These are phyloP conservation scores for Xyrauchen texanus DNA, from an alignment of 2,113 vertebrate species.

Conservation along the genomic window DNA sequence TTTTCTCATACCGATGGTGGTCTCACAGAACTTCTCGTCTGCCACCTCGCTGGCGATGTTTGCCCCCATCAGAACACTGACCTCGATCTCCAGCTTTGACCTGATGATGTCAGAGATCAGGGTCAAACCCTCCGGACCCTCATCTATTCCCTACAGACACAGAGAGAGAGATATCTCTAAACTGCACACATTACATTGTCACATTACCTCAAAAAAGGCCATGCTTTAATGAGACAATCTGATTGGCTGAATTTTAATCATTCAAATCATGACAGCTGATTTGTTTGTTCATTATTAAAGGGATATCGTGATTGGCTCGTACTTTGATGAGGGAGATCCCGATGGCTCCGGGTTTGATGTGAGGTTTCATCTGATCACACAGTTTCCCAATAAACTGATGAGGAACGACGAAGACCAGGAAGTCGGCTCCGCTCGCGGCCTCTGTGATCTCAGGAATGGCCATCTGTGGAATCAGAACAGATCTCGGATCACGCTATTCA, in stretches of 20 bases:
- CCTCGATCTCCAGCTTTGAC: conserved; percentile 82
- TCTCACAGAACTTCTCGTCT: conserved; percentile 86
- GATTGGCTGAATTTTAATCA: no score
- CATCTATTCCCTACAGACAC: conserved; percentile 76
- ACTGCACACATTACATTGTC: no score
- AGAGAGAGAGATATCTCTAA: not conserved
- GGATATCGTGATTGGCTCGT: not conserved
- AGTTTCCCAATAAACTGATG: conserved; percentile 79
- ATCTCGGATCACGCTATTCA: no score
- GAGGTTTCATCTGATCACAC: conserved; percentile 76
- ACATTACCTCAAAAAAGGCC: no score
- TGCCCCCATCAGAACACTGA: conserved; percentile 86
- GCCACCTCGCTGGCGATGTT: conserved; percentile 87
- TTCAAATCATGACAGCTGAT: no score
- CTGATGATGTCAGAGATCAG: conserved; percentile 85
- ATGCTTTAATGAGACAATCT: no score
- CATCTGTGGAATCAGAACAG: conserved; percentile 63
- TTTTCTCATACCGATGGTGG: conserved; percentile 76
- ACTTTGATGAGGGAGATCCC: conserved; percentile 86
- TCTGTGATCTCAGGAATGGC: conserved; percentile 76
- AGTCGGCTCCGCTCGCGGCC: conserved; percentile 68
- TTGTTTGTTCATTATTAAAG: no score
- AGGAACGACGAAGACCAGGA: conserved; percentile 81
- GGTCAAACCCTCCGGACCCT: conserved; percentile 77
- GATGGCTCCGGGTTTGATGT: conserved; percentile 71